Conservation (phyloP, 2,888 invertebrate genomes). For the Eudasyphora cyanicolor region DNA sequence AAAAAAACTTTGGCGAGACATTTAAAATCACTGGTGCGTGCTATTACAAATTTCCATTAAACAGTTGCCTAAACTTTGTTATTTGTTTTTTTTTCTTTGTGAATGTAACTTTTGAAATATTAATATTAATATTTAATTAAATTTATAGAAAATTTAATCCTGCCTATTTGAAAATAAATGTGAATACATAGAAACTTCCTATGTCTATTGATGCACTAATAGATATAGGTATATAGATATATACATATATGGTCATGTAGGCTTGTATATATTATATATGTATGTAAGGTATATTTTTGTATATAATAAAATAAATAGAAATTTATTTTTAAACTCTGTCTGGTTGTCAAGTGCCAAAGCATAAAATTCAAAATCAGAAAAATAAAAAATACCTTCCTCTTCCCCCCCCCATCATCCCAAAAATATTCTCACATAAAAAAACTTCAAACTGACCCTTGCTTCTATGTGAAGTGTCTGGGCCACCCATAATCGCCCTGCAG, state of each 20-base stretch:
- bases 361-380: slow-evolving; percentile 60
- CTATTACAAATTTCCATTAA: slow-evolving; percentile 2
- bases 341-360: slow-evolving; percentile 64
- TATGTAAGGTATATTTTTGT: not conserved
- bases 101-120: slow-evolving; percentile 30
- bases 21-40: slow-evolving; percentile 10
- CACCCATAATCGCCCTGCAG: not conserved
- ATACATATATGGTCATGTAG: not conserved
- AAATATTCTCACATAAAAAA: slow-evolving; percentile 19
- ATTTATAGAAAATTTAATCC: slow-evolving; percentile 61
- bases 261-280: slow-evolving; percentile 21
- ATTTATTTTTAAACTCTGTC: slow-evolving; percentile 56
- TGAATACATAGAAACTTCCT: too few species aligned
- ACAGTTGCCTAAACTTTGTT: slow-evolving; percentile 34
- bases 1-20: not conserved
- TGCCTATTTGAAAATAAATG: slow-evolving; percentile 26
- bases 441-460: slow-evolving; percentile 22
- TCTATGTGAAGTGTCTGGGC: not conserved
- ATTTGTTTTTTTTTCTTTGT: not conserved
- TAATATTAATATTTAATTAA: slow-evolving; percentile 58
- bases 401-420: not conserved
- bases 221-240: not conserved
- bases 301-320: slow-evolving; percentile 40
- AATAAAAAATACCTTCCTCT: not conserved
- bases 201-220: not conserved